Base-by-base conservation (phyloP, 2,113 vertebrate genomes). In the Pungitius pungitius region DNA sequence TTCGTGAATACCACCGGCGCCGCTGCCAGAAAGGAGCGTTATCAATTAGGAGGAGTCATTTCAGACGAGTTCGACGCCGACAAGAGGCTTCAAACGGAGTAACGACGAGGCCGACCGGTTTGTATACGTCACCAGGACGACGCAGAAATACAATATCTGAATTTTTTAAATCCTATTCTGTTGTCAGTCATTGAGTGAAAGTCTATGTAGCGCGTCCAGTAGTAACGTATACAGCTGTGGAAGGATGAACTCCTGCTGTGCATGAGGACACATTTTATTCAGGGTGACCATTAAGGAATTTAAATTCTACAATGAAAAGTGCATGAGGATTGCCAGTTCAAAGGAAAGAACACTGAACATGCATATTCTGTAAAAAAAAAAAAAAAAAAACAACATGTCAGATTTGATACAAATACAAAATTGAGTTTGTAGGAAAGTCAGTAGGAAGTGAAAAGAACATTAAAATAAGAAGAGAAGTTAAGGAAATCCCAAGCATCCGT, bases 1-100 rank as follows among this genome's bases (percentile, higher is more conserved):
- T 93, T 94, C 86, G 89, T 85, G 92, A 94, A 89, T 77, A 91
- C 39, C 87, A 93, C 81, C 61, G 91, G 89, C 85, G 93, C 59
- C 45, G 92, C 89, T 94, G 94, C 45, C 59, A 67, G 76, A 89
- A 57, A 30, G 90, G 65, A 88, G 17, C 66, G 73, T 52, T 58
- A 49, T 67, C 27, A 59, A 66, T 68, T 77, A 77, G 20, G n/a
- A 62, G 73, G 43, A 64, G 15, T 57, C 3, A 27, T 54, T 62
- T 69, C 0, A 43, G 45, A 60, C 18, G 8, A 69, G 45, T 75
- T 60, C 47, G 15, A 60, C n/a, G 66, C 7, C 42, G 73, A 6
- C 10, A 22, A 72, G 22, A 68, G n/a, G 9, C 59, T 57, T 69
- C 30, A 78, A 61, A 61, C 22, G 55, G 12, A 78, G 71, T 42